A percentile compares a stretch with the other conserved stretches of the same genome.
These are phyloP conservation scores for Coenobita brevimanus DNA, from an alignment of 1,140 invertebrate genomes.

Conservation along the genomic window DNA sequence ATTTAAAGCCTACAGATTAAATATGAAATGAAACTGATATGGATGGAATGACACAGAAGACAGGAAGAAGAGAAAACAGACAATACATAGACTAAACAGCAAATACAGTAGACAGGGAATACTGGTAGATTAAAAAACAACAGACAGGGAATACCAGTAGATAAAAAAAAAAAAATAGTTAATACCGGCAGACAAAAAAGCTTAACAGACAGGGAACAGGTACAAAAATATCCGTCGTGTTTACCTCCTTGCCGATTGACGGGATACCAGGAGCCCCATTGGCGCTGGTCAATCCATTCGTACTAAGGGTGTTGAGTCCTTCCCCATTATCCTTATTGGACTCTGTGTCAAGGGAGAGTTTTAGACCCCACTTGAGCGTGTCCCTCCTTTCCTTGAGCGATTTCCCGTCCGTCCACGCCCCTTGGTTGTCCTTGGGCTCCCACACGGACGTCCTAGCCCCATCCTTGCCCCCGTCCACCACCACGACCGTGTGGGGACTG, in stretches of 20 bases:
- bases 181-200: too few species aligned
- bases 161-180: too few species aligned
- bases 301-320: slow-evolving; percentile 66
- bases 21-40: too few species aligned
- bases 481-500: slow-evolving; percentile 64
- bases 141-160: too few species aligned
- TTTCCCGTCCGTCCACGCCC: slow-evolving; percentile 68
- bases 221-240: too few species aligned
- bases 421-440: slow-evolving; percentile 66
- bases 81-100: too few species aligned
- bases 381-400: slow-evolving; percentile 67
- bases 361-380: slow-evolving; percentile 68
- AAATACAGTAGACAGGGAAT: too few species aligned
- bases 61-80: too few species aligned
- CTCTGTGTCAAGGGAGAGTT: slow-evolving; percentile 69
- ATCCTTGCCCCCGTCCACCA: slow-evolving; percentile 67
- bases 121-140: too few species aligned
- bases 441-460: slow-evolving; percentile 68
- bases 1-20: too few species aligned
- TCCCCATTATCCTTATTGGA: slow-evolving; percentile 66
- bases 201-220: too few species aligned
- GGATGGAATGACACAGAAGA: too few species aligned
- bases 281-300: slow-evolving; percentile 68
- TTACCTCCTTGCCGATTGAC: slow-evolving; percentile 69
- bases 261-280: slow-evolving; percentile 68